Conservation (phyloP, 2,888 invertebrate species). For the Athalia rosae region DNA sequence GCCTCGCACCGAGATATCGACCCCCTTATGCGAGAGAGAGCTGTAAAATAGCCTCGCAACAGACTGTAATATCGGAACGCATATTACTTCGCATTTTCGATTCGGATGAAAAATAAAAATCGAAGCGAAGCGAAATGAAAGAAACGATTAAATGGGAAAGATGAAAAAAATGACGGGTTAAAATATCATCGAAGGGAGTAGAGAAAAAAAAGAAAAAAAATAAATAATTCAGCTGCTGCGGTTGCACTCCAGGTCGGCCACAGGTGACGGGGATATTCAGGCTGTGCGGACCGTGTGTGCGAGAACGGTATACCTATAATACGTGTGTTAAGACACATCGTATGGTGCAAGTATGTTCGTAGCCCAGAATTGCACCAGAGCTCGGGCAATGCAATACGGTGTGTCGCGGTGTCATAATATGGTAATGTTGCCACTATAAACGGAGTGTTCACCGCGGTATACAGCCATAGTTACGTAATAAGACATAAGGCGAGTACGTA, state of each 20-base stretch:
- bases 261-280: too few relatives aligned
- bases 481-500: constrained; percentile 44
- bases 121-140: background rate
- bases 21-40: too few relatives aligned
- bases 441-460: constrained; percentile 45
- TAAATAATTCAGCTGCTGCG: too few relatives aligned
- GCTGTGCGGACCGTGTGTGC: background rate
- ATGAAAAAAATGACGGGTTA: background rate
- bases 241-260: too few relatives aligned
- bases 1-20: too few relatives aligned
- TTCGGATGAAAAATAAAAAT: background rate
- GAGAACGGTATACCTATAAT: background rate
- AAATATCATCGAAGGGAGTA: too few relatives aligned
- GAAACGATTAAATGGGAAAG: background rate
- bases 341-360: too few relatives aligned
- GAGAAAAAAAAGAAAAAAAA: too few relatives aligned
- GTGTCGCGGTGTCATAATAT: constrained; percentile 56
- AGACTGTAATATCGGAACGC: too few relatives aligned
- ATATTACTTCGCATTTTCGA: too few relatives aligned
- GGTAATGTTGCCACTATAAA: constrained; percentile 57
- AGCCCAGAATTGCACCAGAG: background rate
- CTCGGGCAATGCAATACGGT: background rate
- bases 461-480: constrained; percentile 43
- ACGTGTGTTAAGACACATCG: too few relatives aligned
- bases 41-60: too few relatives aligned